Evolutionary conservation across 2,888 invertebrate genomes (phyloP).

Genomic region (Oscheius sp.): DNA sequence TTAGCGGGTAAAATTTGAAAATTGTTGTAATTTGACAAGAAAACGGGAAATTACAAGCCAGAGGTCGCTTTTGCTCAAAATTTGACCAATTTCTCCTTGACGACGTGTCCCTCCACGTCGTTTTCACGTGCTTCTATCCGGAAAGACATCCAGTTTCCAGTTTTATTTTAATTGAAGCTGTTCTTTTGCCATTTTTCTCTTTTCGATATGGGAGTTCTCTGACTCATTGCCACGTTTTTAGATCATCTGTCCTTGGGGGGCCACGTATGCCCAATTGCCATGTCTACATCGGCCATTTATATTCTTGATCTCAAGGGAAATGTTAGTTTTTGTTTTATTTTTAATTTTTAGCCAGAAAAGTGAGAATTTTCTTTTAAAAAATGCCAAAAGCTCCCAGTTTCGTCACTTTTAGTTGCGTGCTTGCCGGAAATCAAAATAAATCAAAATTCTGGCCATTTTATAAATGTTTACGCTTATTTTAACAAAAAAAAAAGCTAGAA

Average conservation of each 20-base stretch:
- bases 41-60: too few species aligned
- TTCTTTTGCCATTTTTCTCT: background rate
- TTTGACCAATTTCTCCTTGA: background rate
- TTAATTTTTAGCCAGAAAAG: too few species aligned
- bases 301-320: constrained; percentile 97
- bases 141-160: background rate
- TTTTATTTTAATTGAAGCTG: background rate
- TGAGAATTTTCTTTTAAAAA: background rate
- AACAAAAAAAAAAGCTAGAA: too few species aligned
- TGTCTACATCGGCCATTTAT: constrained; percentile 96
- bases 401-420: background rate
- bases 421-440: too few species aligned
- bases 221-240: background rate
- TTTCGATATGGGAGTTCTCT: background rate
- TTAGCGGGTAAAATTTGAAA: too few species aligned
- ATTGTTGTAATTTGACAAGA: too few species aligned
- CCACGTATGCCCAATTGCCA: constrained; percentile 73
- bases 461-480: too few species aligned
- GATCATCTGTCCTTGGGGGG: background rate
- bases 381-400: background rate
- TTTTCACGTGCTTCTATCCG: too few species aligned
- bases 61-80: background rate
- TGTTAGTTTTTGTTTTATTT: constrained; percentile 74
- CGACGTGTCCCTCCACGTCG: too few species aligned
- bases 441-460: too few species aligned